phyloP scores from a whole-genome alignment of 2,888 invertebrate species.

The Arctia plantaginis region DNA sequence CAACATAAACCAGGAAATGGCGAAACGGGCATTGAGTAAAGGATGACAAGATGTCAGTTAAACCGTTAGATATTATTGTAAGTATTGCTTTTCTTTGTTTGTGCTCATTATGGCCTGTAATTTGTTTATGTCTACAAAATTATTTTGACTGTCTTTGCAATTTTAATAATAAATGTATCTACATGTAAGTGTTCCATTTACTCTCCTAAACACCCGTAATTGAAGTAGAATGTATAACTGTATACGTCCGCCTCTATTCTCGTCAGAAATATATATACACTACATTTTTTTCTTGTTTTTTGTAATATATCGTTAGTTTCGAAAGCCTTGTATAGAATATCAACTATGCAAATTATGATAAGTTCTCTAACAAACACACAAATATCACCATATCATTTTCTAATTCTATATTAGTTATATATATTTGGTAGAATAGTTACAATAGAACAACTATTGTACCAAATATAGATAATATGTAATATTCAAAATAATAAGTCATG shows the following conservation, averaged over 20 bases:
- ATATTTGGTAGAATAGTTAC: too few species aligned
- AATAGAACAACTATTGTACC: too few species aligned
- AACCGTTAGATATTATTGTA: not conserved
- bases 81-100: not conserved
- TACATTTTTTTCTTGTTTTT: not conserved
- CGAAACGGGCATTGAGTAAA: not conserved
- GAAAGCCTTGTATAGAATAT: not conserved
- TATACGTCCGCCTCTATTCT: not conserved
- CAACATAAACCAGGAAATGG: conserved; percentile 2
- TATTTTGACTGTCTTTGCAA: not conserved
- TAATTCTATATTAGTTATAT: not conserved
- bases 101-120: not conserved
- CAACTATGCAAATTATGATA: not conserved
- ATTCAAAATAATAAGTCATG: too few species aligned
- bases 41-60: not conserved
- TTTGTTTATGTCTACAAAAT: not conserved
- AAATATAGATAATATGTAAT: too few species aligned
- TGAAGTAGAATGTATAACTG: not conserved
- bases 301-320: not conserved
- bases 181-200: not conserved
- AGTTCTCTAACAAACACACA: too few species aligned
- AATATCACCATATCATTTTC: not conserved
- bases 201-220: not conserved
- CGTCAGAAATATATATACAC: not conserved
- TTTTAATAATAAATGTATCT: not conserved